Evolutionary conservation across 1,140 invertebrate genomes (phyloP).

Genomic region (Zaprionus africanus): DNA sequence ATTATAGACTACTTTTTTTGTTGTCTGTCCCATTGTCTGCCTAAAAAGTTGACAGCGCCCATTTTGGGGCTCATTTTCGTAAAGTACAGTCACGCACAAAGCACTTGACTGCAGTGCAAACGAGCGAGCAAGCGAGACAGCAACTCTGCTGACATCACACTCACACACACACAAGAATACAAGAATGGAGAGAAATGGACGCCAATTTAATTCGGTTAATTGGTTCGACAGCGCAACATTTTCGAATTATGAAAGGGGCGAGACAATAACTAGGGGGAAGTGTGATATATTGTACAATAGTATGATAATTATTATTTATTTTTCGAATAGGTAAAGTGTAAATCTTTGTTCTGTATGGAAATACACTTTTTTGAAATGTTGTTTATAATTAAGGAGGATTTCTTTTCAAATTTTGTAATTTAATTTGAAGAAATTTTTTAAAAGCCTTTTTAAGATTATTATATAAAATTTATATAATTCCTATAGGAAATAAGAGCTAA

Average conservation of each 20-base stretch:
- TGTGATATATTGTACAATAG: no score
- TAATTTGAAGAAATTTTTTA: neutral
- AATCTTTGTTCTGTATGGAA: neutral
- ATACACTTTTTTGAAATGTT: no score
- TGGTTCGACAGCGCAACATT: neutral
- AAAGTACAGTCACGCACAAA: constrained; percentile 42
- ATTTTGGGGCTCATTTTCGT: neutral
- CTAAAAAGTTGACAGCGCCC: constrained; percentile 16
- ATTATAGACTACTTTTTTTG: constrained; percentile 61
- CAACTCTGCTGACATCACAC: neutral
- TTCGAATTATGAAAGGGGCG: neutral
- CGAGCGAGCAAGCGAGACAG: neutral
- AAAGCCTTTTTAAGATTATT: neutral
- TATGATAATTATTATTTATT: neutral
- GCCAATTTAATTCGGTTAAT: constrained; percentile 1
- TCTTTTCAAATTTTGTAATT: neutral
- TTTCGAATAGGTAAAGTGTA: neutral
- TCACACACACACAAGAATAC: neutral
- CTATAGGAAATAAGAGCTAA: neutral
- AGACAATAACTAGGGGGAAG: neutral
- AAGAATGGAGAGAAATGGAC: neutral
- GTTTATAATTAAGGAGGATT: neutral
- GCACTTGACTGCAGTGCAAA: neutral
- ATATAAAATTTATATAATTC: no score
- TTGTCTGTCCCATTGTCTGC: constrained; percentile 16